Percentiles rank a stretch among this genome's conserved stretches.
phyloP scores from a whole-genome alignment of 2,888 invertebrate species.

The Stenolophus ochropezus region DNA sequence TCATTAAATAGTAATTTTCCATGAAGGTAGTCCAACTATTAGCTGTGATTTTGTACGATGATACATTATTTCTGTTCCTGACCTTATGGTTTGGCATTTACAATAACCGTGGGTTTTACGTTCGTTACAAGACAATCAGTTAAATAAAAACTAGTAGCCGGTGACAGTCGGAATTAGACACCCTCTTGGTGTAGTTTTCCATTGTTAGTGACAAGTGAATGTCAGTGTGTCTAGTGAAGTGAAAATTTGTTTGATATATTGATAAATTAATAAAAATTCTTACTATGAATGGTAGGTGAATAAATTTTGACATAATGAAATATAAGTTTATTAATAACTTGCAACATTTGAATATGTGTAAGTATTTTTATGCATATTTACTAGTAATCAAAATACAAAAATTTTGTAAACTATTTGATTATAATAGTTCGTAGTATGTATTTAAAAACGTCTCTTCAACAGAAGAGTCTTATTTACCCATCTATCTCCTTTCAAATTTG shows the following conservation, averaged over 20 bases:
- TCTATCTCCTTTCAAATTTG: too few species aligned
- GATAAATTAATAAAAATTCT: not conserved
- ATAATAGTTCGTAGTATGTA: too few species aligned
- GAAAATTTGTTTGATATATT: not conserved
- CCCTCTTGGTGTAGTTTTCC: slow-evolving; percentile 2
- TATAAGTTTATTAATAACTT: too few species aligned
- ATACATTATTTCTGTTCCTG: slow-evolving; percentile 32
- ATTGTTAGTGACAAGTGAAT: slow-evolving; percentile 12
- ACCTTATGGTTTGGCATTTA: slow-evolving; percentile 40
- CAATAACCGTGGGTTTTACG: slow-evolving; percentile 19
- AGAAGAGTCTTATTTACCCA: too few species aligned
- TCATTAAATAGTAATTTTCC: slow-evolving; percentile 9
- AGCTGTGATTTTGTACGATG: slow-evolving; percentile 1
- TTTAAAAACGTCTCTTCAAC: too few species aligned
- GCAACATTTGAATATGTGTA: too few species aligned
- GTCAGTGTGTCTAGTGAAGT: not conserved
- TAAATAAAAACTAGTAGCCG: not conserved
- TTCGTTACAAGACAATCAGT: not conserved
- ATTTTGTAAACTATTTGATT: too few species aligned
- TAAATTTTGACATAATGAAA: too few species aligned
- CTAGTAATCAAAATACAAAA: too few species aligned
- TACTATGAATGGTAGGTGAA: not conserved
- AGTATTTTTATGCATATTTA: too few species aligned
- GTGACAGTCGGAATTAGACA: slow-evolving; percentile 8
- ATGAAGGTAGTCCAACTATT: not conserved